Base-by-base conservation (phyloP, 2,797 vertebrate species). In the Tangara arthus region DNA sequence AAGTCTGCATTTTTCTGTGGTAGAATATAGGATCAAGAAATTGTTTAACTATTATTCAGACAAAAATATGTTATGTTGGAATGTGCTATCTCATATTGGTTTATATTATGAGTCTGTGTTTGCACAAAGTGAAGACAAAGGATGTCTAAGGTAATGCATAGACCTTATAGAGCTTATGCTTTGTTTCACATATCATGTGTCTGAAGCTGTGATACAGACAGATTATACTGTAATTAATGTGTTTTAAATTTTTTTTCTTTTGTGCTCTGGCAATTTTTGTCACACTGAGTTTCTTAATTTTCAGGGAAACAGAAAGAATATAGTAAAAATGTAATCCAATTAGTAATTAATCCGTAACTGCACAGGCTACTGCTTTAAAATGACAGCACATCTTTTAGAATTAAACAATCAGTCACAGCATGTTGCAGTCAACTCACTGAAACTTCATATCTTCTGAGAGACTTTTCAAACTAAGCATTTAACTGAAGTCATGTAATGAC, bases 401-500 rank as follows among this genome's bases (percentile, higher is more conserved):
- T 81, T 84, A 83, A 91, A 24, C 23, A 80, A 85, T 81, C 61
- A 87, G 57, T 27, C 66, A 27, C 61, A 86, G 34, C 50, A 76
- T 85, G 68, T 80, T 89, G 42, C 22, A 71, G 39, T 88, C 91
- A 92, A 83, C 66, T 94, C 70, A 53, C 18, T 82, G 76, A 95
- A 97, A 95, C 35, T 41, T 94, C 87, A 8, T 93, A 92, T 83
- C 44, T 93, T 93, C 41, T 46, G 57, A 93, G 70, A 91, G 44
- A 90, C n/a, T 89, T 91, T 94, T 93, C 88, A 87, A 95, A 95
- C 73, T 30, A 1, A 9, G 7, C 23, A 4, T 96, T 95, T 96
- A 80, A 93, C 69, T 82, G 50, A 96, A 96, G 72, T 92, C 50
- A 88, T 79, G 65, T 96, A 97, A 96, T 94, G 86, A 94, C 41